Evolutionary conservation across 2,888 invertebrate genomes (phyloP).

Genomic region (Koerneria pararmatus): DNA sequence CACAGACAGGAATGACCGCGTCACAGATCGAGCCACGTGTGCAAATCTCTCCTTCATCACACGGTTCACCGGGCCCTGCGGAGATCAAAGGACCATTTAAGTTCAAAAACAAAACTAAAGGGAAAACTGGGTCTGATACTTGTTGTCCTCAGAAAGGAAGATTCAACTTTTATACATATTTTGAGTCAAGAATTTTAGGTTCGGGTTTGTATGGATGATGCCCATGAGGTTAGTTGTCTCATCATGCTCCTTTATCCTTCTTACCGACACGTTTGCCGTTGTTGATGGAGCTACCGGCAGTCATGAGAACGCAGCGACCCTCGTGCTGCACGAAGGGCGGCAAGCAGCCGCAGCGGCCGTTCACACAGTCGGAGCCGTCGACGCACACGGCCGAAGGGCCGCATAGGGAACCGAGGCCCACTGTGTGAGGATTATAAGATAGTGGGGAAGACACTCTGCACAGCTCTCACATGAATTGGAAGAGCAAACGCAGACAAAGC

Average conservation of each 20-base stretch:
- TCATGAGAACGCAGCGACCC: conserved; percentile 48
- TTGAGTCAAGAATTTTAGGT: too few species aligned
- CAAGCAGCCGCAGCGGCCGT: conserved; percentile 51
- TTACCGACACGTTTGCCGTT: conserved; percentile 43
- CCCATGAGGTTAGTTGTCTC: too few species aligned
- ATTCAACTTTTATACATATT: too few species aligned
- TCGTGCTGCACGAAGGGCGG: conserved; percentile 49
- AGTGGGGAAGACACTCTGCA: too few species aligned
- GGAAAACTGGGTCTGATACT: too few species aligned
- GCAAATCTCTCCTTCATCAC: conserved; percentile 53
- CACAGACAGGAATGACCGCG: conserved; percentile 53
- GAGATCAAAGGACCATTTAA: background rate
- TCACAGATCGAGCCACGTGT: conserved; percentile 53
- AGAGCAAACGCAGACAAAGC: too few species aligned
- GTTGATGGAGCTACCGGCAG: conserved; percentile 24
- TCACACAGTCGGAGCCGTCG: conserved; percentile 47
- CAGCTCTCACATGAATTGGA: too few species aligned
- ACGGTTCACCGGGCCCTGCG: conserved; percentile 49
- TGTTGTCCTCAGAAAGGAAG: too few species aligned
- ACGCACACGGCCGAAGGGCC: conserved; percentile 45
- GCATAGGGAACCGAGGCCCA: conserved; percentile 53
- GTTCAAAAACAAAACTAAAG: background rate
- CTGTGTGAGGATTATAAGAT: conserved; percentile 31
- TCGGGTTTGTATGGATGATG: background rate
- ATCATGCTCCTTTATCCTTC: too few species aligned